Evolutionary conservation across 35 echinoderm and acorn worm species (phyloP), one percentile per base, ranked within the genome.

Genomic region (Apostichopus japonicus): DNA sequence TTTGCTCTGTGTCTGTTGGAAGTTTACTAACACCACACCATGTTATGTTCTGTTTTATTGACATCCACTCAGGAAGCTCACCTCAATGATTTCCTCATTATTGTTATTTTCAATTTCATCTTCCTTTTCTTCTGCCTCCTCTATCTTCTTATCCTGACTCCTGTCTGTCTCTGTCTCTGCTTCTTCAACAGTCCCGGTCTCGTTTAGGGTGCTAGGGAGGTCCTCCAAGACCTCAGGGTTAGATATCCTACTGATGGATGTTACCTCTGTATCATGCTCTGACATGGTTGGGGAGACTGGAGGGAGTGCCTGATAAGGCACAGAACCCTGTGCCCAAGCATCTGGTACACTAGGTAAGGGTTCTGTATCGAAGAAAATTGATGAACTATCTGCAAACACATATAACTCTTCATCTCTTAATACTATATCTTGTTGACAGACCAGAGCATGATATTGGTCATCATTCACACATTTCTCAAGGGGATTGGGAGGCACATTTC

Each of bases 311-410:
- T 93, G 88, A 53, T 92, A 92, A 16, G 97, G 97, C 54, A 99
- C 95, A 0, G 97, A 99, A 15, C 97, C 97, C 77, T 99, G 97
- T 63, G 97, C 97, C 97, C 97, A 99, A 13, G 97, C 95, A 96
- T 99, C 97, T 23, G 95, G 93, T 9, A 92, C 77, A 75, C 93
- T 94, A 21, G 97, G 93, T 33, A 93, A 71, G 15, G 97, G 95
- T 24, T 99, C 97, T 99, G 78, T 25, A 33, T 75, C 16, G 27
- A 4, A 72, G n/a, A 88, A 88, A 25, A 87, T 8, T 89, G 17
- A n/a, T 71, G 86, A 14, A 81, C 73, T 5, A 92, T 93, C 5
- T 95, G 57, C 71, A 75, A 4, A 21, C 15, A 75, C 14, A 75
- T 75, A 21, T 75, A 23, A 67, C 63, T 17, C 33, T 44, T 44